Percentiles rank a stretch among this genome's conserved stretches.
Evolutionary conservation across 1,140 invertebrate species (phyloP).

Genomic region (Drosophila subobscura): DNA sequence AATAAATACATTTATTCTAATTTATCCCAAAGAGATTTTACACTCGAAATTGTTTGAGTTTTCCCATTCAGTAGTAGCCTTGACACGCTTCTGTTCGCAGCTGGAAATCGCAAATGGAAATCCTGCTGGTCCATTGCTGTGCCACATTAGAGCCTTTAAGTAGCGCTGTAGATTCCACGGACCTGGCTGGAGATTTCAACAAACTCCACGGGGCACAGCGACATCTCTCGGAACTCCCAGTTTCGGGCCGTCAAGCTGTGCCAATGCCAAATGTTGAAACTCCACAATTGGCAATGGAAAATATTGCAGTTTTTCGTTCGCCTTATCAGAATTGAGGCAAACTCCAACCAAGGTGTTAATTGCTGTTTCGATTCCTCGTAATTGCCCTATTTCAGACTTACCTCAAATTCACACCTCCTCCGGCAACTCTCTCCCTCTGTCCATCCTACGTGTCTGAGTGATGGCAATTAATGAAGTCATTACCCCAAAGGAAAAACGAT

Average conservation of each 20-base stretch:
- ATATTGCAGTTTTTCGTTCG: too few species aligned
- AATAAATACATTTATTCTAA: conserved; percentile 42
- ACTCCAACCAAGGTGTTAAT: conserved; percentile 77
- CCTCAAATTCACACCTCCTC: conserved; percentile 75
- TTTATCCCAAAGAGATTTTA: conserved; percentile 21
- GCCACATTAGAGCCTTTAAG: conserved; percentile 69
- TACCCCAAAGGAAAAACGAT: conserved; percentile 18
- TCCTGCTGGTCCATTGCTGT: conserved; percentile 20
- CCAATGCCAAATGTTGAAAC: conserved; percentile 27
- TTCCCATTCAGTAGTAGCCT: conserved; percentile 72
- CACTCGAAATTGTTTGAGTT: conserved; percentile 10
- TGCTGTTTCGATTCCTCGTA: conserved; percentile 59
- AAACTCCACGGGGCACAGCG: conserved; percentile 61
- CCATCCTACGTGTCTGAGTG: conserved; percentile 43
- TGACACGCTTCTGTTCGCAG: conserved; percentile 80
- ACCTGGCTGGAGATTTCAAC: conserved; percentile 66
- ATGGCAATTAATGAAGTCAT: conserved; percentile 71
- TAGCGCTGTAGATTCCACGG: conserved; percentile 53
- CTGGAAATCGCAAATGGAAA: conserved; percentile 61
- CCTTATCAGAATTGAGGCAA: conserved; percentile 23
- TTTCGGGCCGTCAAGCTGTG: conserved; percentile 41
- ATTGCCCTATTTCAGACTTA: conserved; percentile 63
- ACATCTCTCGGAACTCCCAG: conserved; percentile 28
- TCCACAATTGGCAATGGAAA: conserved; percentile 7
- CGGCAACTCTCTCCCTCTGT: neutral